Percentiles rank a stretch among this genome's conserved stretches.
These are phyloP conservation scores for Podilymbus podiceps DNA, from an alignment of 2,113 vertebrate species.

Conservation along the genomic window DNA sequence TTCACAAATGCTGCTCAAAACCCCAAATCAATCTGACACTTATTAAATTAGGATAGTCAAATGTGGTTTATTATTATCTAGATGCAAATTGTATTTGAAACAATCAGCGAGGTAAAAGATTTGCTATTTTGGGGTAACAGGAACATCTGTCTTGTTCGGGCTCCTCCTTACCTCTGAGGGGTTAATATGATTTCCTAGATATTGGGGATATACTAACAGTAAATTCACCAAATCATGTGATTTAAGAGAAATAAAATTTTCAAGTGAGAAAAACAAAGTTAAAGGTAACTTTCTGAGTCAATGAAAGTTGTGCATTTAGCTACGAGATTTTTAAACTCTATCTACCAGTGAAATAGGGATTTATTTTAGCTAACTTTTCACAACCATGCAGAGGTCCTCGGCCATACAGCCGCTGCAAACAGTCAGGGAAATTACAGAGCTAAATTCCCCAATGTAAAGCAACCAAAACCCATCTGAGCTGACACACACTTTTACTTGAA, in stretches of 20 bases:
- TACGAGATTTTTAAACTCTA: neutral
- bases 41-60: neutral
- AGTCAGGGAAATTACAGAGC: neutral
- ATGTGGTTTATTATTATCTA: neutral
- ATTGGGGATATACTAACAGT: neutral
- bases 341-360: neutral
- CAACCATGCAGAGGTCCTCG: neutral
- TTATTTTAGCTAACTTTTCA: neutral
- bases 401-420: neutral
- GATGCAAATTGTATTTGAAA: constrained; percentile 17
- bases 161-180: neutral
- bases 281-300: neutral
- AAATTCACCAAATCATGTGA: neutral
- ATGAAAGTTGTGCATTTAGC: neutral
- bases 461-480: neutral
- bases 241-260: neutral
- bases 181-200: neutral
- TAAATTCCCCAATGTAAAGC: neutral
- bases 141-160: neutral
- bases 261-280: neutral
- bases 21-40: neutral
- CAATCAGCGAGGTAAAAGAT: neutral
- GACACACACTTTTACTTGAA: neutral
- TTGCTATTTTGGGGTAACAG: neutral
- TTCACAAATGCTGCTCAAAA: neutral